A percentile compares a stretch with the other conserved stretches of the same genome.
Evolutionary conservation across 1,140 invertebrate species (phyloP).

Genomic region (Calephelis nemesis): DNA sequence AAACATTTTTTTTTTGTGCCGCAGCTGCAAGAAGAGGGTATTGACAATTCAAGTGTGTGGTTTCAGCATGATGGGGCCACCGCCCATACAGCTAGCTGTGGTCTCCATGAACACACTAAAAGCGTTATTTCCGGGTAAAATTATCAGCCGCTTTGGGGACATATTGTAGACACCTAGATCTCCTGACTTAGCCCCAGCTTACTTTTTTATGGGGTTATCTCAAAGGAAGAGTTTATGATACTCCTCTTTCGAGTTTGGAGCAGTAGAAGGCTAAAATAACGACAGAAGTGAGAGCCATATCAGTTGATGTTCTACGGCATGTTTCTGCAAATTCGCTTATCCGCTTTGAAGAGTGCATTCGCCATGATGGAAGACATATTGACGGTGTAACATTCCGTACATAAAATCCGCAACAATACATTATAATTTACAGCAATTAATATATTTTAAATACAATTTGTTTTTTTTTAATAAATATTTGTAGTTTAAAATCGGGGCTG

Average conservation of each 20-base stretch:
- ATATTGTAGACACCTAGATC: constrained; percentile 21
- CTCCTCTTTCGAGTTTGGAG: constrained; percentile 1
- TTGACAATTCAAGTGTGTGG: constrained; percentile 13
- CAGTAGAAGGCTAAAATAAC: constrained; percentile 20
- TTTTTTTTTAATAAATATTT: no score
- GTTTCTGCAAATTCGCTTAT: constrained; percentile 28
- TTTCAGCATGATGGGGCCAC: constrained; percentile 13
- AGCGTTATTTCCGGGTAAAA: not conserved
- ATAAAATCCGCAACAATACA: no score
- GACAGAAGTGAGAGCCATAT: constrained; percentile 27
- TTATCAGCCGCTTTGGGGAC: not conserved
- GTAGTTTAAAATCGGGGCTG: no score
- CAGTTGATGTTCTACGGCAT: constrained; percentile 25
- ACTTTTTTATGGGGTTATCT: constrained; percentile 19
- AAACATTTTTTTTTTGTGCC: constrained; percentile 1
- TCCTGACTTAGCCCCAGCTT: constrained; percentile 16
- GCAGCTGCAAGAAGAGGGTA: constrained; percentile 13
- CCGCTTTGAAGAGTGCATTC: constrained; percentile 31
- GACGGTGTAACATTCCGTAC: constrained; percentile 16
- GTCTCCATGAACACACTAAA: constrained; percentile 20
- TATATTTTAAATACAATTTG: no score
- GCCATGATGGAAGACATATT: constrained; percentile 29
- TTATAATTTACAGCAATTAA: no score
- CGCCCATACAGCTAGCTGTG: constrained; percentile 18
- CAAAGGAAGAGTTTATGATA: constrained; percentile 23